phyloP scores from a whole-genome alignment of 1,140 invertebrate species.

The Hylyphantes graminicola region DNA sequence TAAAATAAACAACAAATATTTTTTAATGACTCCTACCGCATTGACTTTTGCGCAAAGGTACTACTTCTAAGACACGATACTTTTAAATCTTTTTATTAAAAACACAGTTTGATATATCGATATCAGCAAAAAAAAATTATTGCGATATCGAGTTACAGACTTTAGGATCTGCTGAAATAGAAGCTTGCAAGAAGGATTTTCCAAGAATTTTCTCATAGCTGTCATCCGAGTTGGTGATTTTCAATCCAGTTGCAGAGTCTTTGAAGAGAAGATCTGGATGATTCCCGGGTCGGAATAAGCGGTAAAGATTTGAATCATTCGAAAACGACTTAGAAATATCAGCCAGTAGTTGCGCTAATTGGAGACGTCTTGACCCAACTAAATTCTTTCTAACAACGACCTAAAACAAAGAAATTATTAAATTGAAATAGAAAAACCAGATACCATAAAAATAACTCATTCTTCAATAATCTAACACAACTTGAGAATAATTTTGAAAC shows the following conservation, averaged over 20 bases:
- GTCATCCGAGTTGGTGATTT: not conserved
- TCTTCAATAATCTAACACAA: too few species aligned
- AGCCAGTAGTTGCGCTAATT: slow-evolving; percentile 12
- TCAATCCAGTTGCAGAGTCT: slow-evolving; percentile 63
- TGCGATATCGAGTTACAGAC: not conserved
- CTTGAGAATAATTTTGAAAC: too few species aligned
- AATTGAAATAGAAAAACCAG: not conserved
- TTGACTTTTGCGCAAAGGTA: too few species aligned
- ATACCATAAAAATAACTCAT: not conserved
- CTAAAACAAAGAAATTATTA: slow-evolving; percentile 11
- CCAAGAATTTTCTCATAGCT: slow-evolving; percentile 37
- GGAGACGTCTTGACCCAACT: not conserved
- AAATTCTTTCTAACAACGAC: not conserved
- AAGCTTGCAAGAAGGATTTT: slow-evolving; percentile 19
- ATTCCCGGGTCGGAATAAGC: slow-evolving; percentile 69
- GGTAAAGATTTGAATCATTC: slow-evolving; percentile 6
- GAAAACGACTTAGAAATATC: slow-evolving; percentile 13
- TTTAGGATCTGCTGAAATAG: slow-evolving; percentile 27
- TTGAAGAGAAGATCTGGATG: slow-evolving; percentile 71
- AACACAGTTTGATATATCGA: too few species aligned
- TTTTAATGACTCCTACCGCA: too few species aligned
- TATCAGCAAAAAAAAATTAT: not conserved
- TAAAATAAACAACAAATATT: too few species aligned
- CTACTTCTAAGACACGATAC: too few species aligned
- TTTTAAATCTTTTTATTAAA: too few species aligned